phyloP scores from a whole-genome alignment of 1,140 invertebrate genomes.

The Sinella curviseta region DNA sequence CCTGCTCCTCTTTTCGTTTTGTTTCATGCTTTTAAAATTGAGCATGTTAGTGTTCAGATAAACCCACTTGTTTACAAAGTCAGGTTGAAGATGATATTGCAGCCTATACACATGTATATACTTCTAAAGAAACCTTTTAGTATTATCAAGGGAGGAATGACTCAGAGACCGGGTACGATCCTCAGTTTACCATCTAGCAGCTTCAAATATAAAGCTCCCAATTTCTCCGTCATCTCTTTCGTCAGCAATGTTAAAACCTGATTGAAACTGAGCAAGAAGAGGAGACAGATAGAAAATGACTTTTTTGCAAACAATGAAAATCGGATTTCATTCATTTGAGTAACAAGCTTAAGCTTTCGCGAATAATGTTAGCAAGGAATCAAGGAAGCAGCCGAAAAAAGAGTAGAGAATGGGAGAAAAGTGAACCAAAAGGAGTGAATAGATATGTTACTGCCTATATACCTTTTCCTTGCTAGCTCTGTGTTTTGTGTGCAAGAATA shows the following conservation, averaged over 20 bases:
- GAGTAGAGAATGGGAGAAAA: background rate
- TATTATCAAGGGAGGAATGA: no score
- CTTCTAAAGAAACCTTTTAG: no score
- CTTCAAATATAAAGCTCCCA: no score
- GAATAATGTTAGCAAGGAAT: background rate
- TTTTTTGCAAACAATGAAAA: conserved; percentile 23
- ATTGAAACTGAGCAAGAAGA: conserved; percentile 1
- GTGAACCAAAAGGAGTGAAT: background rate
- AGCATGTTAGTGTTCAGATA: no score
- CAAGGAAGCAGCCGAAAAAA: background rate
- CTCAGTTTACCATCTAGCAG: no score
- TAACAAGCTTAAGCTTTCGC: background rate
- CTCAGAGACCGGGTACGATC: no score
- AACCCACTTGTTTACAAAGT: no score
- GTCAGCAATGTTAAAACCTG: background rate
- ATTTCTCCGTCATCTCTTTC: no score
- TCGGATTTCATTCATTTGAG: conserved; percentile 12
- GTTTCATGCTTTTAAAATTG: no score
- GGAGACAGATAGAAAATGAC: conserved; percentile 2
- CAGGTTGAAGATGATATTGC: no score
- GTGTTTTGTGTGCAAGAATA: background rate
- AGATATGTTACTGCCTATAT: background rate
- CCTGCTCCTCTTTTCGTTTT: no score
- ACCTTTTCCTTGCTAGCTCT: background rate
- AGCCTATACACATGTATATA: no score